phyloP scores from a whole-genome alignment of 2,113 vertebrate genomes.

The Chamaetylas fuelleborni region DNA sequence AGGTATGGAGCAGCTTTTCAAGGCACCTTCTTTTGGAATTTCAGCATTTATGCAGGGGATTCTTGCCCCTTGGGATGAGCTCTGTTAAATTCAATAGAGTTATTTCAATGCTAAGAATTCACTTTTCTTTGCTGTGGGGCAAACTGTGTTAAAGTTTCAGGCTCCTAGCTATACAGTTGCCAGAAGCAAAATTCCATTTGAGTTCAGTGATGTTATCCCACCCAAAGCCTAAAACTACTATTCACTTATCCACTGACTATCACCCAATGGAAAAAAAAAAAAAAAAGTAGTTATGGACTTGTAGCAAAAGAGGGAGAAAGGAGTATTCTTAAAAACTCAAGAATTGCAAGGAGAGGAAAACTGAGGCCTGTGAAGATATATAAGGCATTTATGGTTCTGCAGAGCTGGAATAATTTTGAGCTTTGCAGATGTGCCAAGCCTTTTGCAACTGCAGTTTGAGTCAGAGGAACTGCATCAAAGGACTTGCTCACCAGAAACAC shows the following conservation, averaged over 20 bases:
- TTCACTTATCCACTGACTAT: not conserved
- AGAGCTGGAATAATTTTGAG: not conserved
- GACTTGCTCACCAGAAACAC: not conserved
- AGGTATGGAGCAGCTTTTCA: not conserved
- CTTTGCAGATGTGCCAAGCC: not conserved
- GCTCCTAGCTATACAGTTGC: not conserved
- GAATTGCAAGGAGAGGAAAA: not conserved
- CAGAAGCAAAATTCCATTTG: not conserved
- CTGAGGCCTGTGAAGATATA: not conserved
- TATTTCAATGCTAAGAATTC: not conserved
- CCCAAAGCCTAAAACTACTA: not conserved
- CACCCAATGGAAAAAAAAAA: not conserved
- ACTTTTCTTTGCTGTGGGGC: not conserved
- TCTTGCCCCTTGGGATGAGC: not conserved
- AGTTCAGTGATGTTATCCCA: not conserved
- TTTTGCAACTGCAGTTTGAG: not conserved
- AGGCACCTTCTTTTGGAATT: not conserved
- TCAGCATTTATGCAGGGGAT: conserved; percentile 1
- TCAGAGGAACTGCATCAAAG: not conserved
- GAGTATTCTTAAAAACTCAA: not conserved
- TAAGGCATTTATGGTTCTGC: not conserved
- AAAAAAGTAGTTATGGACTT: not conserved
- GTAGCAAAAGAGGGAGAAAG: not conserved
- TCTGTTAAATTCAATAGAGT: not conserved
- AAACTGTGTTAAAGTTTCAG: not conserved